A percentile compares a stretch with the other conserved stretches of the same genome.
These are phyloP conservation scores for Vidua macroura DNA, from an alignment of 2,113 vertebrate species.

Conservation along the genomic window DNA sequence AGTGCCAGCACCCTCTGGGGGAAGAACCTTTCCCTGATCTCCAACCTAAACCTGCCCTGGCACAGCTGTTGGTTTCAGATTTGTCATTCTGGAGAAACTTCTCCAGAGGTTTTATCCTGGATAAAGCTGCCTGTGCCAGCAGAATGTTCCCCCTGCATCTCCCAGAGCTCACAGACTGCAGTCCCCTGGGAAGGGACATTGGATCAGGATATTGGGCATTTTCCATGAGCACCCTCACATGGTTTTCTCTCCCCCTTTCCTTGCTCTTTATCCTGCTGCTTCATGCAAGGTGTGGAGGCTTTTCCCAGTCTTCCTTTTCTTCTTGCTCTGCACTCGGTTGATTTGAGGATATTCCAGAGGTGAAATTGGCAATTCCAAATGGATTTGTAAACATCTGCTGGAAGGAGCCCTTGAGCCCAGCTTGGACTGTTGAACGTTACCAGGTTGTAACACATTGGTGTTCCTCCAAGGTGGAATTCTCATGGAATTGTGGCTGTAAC, in stretches of 20 bases:
- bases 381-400: not conserved
- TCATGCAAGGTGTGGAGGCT: not conserved
- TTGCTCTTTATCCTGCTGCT: not conserved
- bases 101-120: not conserved
- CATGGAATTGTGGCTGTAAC: not conserved
- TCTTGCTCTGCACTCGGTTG: not conserved
- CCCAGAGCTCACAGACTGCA: fast-evolving
- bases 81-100: not conserved
- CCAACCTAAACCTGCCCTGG: fast-evolving
- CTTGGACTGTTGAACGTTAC: fast-evolving
- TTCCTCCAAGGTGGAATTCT: not conserved
- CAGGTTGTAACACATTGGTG: not conserved
- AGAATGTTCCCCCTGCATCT: not conserved
- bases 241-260: not conserved
- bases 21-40: fast-evolving
- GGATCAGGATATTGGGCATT: fast-evolving
- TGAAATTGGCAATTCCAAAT: not conserved
- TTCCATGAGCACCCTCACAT: fast-evolving
- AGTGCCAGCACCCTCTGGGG: not conserved
- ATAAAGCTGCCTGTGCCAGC: not conserved
- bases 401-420: not conserved
- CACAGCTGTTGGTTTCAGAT: not conserved
- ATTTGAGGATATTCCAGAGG: not conserved
- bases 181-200: not conserved
- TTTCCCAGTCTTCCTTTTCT: not conserved